Percentiles rank a stretch among this genome's conserved stretches.
These are phyloP conservation scores for Sarcophaga caerulescens DNA, from an alignment of 2,888 invertebrate species.

Conservation along the genomic window DNA sequence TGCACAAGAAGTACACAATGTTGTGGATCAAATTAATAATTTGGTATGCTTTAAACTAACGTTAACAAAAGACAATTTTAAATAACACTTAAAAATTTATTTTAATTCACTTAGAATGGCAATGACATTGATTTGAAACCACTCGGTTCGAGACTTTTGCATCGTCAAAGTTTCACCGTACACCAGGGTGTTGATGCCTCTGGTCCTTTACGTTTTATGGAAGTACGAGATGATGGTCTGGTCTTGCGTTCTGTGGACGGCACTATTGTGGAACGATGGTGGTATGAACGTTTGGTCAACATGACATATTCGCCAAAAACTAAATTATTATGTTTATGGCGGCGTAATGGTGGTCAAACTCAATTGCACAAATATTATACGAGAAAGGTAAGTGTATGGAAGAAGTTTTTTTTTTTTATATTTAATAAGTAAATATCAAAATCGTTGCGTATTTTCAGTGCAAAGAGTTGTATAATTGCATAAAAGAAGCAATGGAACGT, in stretches of 20 bases:
- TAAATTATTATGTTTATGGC: slow-evolving; percentile 97
- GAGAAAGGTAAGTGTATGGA: slow-evolving; percentile 87
- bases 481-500: slow-evolving; percentile 99
- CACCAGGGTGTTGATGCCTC: slow-evolving; percentile 96
- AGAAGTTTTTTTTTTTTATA: not conserved
- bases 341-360: slow-evolving; percentile 95
- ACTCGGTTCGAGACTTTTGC: slow-evolving; percentile 94
- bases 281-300: slow-evolving; percentile 99
- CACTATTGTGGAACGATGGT: slow-evolving; percentile 97
- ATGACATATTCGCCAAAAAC: slow-evolving; percentile 99
- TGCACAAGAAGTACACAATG: slow-evolving; percentile 97
- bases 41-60: slow-evolving; percentile 85
- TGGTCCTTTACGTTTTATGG: slow-evolving; percentile 93
- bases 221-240: slow-evolving; percentile 98
- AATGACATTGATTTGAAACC: slow-evolving; percentile 99
- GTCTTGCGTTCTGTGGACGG: slow-evolving; percentile 91
- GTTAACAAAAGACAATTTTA: not conserved
- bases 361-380: slow-evolving; percentile 99
- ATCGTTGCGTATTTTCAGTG: slow-evolving; percentile 85
- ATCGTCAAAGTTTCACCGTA: slow-evolving; percentile 98
- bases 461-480: slow-evolving; percentile 98
- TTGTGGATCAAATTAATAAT: slow-evolving; percentile 96
- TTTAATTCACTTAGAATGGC: slow-evolving; percentile 87
- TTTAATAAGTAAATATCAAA: too few relatives aligned
- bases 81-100: not conserved